phyloP scores from a whole-genome alignment of 2,888 invertebrate genomes.

The Tetrapedia diversipes region DNA sequence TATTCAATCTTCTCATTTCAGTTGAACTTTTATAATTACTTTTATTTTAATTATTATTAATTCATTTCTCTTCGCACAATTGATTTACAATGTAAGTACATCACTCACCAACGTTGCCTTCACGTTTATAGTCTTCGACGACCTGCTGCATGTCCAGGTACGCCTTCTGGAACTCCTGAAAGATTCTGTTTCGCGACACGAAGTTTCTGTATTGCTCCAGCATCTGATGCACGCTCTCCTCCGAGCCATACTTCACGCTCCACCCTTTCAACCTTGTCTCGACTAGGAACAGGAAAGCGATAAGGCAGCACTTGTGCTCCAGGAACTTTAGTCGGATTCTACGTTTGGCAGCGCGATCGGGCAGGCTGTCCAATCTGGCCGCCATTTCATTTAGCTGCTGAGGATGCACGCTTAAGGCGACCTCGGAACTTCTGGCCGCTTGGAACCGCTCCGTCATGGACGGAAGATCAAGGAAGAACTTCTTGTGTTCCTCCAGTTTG shows the following conservation, averaged over 20 bases:
- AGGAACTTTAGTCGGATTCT: slow-evolving; percentile 94
- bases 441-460: slow-evolving; percentile 91
- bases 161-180: slow-evolving; percentile 96
- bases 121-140: slow-evolving; percentile 94
- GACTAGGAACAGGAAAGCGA: slow-evolving; percentile 95
- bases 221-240: slow-evolving; percentile 92
- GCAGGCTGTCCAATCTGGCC: slow-evolving; percentile 89
- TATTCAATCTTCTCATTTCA: too few relatives aligned
- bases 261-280: slow-evolving; percentile 95
- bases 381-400: slow-evolving; percentile 93
- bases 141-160: slow-evolving; percentile 96
- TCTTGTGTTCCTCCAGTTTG: slow-evolving; percentile 94
- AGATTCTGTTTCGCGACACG: slow-evolving; percentile 95
- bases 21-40: too few relatives aligned
- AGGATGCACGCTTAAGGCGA: slow-evolving; percentile 88
- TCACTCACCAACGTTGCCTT: slow-evolving; percentile 90
- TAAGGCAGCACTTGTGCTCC: slow-evolving; percentile 96
- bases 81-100: too few relatives aligned
- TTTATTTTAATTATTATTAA: too few relatives aligned
- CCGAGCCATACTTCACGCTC: slow-evolving; percentile 94
- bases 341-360: slow-evolving; percentile 90
- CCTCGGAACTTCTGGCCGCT: slow-evolving; percentile 87
- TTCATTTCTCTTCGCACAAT: too few relatives aligned
- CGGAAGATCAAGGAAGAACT: slow-evolving; percentile 94
- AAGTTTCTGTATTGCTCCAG: slow-evolving; percentile 95